Conservation (phyloP, 2,113 vertebrate genomes). For the Hippocampus mohnikei region DNA sequence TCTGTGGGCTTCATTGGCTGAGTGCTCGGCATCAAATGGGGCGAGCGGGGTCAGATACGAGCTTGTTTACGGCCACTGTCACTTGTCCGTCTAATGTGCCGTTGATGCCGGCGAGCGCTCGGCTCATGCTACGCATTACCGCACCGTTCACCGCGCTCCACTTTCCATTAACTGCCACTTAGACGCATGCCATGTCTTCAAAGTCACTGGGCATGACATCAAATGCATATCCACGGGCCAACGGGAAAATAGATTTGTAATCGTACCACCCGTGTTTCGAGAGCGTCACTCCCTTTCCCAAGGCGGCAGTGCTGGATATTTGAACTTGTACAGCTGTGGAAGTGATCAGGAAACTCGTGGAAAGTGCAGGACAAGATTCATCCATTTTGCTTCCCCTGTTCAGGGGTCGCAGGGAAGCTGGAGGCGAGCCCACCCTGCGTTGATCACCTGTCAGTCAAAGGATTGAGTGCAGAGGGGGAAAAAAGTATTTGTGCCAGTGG, state of each 20-base stretch:
- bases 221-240: slow-evolving; percentile 4
- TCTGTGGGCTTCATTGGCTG: slow-evolving; percentile 68
- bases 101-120: slow-evolving; percentile 37
- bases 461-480: background rate
- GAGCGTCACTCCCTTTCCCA: slow-evolving; percentile 31
- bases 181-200: slow-evolving; percentile 14
- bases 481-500: no score
- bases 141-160: slow-evolving; percentile 46
- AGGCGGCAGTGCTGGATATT: slow-evolving; percentile 9
- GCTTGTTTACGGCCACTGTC: slow-evolving; percentile 63
- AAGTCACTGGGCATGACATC: slow-evolving; percentile 28
- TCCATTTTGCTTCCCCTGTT: background rate
- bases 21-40: slow-evolving; percentile 62
- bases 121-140: slow-evolving; percentile 61
- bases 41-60: slow-evolving; percentile 46
- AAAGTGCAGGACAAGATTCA: slow-evolving; percentile 16
- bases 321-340: slow-evolving; percentile 25
- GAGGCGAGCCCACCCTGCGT: background rate
- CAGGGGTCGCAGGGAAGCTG: background rate
- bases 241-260: background rate
- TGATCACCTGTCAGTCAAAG: background rate
- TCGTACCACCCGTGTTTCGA: slow-evolving; percentile 27
- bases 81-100: slow-evolving; percentile 57
- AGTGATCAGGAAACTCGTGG: slow-evolving; percentile 23
- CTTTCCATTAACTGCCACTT: slow-evolving; percentile 29